Percentiles rank a stretch among this genome's conserved stretches.
These are phyloP conservation scores for Macquaria ambigua DNA, from an alignment of 2,113 vertebrate genomes.

Conservation along the genomic window DNA sequence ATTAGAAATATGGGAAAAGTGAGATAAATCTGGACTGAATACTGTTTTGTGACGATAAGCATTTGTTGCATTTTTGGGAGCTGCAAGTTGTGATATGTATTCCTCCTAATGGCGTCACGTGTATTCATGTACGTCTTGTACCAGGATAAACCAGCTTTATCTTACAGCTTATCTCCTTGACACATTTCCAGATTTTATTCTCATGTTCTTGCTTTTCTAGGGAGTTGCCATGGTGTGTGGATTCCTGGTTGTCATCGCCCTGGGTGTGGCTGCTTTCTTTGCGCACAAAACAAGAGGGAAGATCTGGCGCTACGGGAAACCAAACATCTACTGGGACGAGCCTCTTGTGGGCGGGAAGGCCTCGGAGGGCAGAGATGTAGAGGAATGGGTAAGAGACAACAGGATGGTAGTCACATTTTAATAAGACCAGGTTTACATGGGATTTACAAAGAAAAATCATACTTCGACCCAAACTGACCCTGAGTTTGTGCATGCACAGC, in stretches of 20 bases:
- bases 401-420: conserved; percentile 11
- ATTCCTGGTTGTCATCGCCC: conserved; percentile 87
- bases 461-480: conserved; percentile 52
- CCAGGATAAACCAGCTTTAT: conserved; percentile 30
- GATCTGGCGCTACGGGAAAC: conserved; percentile 91
- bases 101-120: not conserved
- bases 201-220: conserved; percentile 70
- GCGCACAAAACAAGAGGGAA: conserved; percentile 88
- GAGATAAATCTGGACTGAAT: not conserved
- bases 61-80: not conserved
- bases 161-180: conserved; percentile 42
- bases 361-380: conserved; percentile 89
- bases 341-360: conserved; percentile 73
- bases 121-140: conserved; percentile 26
- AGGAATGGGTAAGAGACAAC: conserved; percentile 90
- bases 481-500: conserved; percentile 21
- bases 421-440: conserved; percentile 40
- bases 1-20: not conserved
- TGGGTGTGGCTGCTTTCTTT: conserved; percentile 87
- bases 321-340: conserved; percentile 90
- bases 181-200: conserved; percentile 14
- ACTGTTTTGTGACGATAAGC: not conserved
- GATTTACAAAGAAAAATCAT: conserved; percentile 56
- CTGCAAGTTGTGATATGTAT: not conserved
- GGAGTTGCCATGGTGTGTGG: conserved; percentile 91